A percentile compares a stretch with the other conserved stretches of the same genome.
Evolutionary conservation across 2,888 invertebrate species (phyloP).

Genomic region (Drosophila kanekoi): DNA sequence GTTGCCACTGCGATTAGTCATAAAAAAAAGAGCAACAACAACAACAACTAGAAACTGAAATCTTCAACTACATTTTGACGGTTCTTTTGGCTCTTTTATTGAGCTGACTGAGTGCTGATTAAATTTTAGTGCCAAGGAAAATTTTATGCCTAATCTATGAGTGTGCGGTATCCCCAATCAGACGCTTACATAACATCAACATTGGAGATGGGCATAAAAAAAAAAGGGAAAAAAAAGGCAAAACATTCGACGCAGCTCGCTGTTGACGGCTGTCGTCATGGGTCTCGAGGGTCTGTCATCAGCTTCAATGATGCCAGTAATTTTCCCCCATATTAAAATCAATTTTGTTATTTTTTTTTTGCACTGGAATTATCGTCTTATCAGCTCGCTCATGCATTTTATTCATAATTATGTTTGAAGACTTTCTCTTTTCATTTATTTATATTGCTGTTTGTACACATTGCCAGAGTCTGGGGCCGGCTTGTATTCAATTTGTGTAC

Average conservation of each 20-base stretch:
- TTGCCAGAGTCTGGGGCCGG: slow-evolving; percentile 7
- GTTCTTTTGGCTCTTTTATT: slow-evolving; percentile 39
- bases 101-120: slow-evolving; percentile 60
- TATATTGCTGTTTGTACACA: background rate
- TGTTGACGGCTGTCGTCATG: slow-evolving; percentile 2
- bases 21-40: slow-evolving; percentile 21
- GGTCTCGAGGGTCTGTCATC: slow-evolving; percentile 8
- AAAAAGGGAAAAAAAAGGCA: slow-evolving; percentile 3
- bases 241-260: slow-evolving; percentile 9
- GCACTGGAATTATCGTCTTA: slow-evolving; percentile 36
- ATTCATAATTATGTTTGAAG: background rate
- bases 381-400: slow-evolving; percentile 34
- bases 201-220: background rate
- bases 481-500: slow-evolving; percentile 15
- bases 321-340: slow-evolving; percentile 38
- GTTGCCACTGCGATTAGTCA: slow-evolving; percentile 47
- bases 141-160: slow-evolving; percentile 35
- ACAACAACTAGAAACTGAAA: slow-evolving; percentile 8
- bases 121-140: slow-evolving; percentile 59
- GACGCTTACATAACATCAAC: slow-evolving; percentile 32
- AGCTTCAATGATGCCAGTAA: slow-evolving; percentile 21
- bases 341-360: slow-evolving; percentile 20
- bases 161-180: slow-evolving; percentile 40
- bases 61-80: slow-evolving; percentile 31
- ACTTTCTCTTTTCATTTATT: background rate